phyloP scores from a whole-genome alignment of 2,113 vertebrate genomes.

The Ovibos moschatus region DNA sequence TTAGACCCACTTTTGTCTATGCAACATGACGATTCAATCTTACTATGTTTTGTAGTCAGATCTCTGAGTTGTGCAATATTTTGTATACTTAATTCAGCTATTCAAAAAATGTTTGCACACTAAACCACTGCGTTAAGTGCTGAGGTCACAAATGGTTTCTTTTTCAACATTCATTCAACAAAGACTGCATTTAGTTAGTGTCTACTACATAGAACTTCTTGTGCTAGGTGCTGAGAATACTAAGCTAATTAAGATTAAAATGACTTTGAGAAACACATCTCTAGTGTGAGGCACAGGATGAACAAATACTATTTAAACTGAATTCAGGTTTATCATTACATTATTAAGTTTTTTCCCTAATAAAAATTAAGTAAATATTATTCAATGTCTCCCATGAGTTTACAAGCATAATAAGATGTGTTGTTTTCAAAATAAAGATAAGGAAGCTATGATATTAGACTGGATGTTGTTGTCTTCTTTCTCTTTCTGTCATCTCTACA shows the following conservation, averaged over 20 bases:
- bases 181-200: not conserved
- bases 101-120: not conserved
- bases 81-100: not conserved
- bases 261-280: not conserved
- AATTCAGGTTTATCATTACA: not conserved
- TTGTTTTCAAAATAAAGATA: not conserved
- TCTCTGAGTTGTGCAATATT: not conserved
- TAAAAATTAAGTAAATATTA: not conserved
- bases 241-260: conserved; percentile 13
- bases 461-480: not conserved
- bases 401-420: not conserved
- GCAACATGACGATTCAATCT: not conserved
- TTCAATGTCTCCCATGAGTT: not conserved
- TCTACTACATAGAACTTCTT: not conserved
- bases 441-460: not conserved
- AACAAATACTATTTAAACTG: not conserved
- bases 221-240: not conserved
- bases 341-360: not conserved
- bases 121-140: not conserved
- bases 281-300: not conserved
- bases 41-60: not conserved
- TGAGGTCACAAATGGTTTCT: not conserved
- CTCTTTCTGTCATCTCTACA: not conserved
- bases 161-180: conserved; percentile 1
- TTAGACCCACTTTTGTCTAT: not conserved